phyloP scores from a whole-genome alignment of 2,113 vertebrate species.

The Sander lucioperca region DNA sequence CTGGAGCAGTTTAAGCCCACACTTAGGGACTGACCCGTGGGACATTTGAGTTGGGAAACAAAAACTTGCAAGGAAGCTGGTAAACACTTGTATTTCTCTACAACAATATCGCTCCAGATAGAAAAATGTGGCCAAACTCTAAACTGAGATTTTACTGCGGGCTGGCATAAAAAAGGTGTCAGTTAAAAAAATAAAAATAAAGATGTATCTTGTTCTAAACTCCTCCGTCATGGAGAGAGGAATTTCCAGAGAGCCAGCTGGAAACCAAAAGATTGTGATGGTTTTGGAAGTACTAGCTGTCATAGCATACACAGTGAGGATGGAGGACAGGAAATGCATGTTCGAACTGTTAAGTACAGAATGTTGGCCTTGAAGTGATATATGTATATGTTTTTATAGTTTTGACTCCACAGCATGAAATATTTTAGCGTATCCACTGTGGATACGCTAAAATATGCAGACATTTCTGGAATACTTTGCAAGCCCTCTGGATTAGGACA shows the following conservation, averaged over 20 bases:
- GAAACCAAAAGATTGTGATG: conserved; percentile 39
- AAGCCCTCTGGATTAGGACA: conserved; percentile 33
- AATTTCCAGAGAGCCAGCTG: conserved; percentile 33
- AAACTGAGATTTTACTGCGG: conserved; percentile 10
- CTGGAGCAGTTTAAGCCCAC: conserved; percentile 80
- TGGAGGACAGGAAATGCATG: conserved; percentile 29
- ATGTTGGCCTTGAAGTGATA: conserved; percentile 25
- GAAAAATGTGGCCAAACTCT: conserved; percentile 27
- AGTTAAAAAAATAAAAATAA: neutral
- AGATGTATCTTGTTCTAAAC: neutral
- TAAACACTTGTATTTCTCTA: conserved; percentile 63
- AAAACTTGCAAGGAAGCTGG: conserved; percentile 63
- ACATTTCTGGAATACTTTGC: conserved; percentile 41
- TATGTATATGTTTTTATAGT: conserved; percentile 42
- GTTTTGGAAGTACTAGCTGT: conserved; percentile 41
- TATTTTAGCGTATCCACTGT: conserved; percentile 23
- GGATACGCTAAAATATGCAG: conserved; percentile 14
- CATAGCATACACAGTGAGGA: neutral
- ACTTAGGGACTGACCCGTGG: conserved; percentile 68
- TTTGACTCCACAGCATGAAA: conserved; percentile 24
- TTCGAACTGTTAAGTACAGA: conserved; percentile 24
- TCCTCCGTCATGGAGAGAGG: conserved; percentile 1
- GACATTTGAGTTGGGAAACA: conserved; percentile 75
- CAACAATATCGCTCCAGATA: conserved; percentile 23
- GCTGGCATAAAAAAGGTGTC: conserved; percentile 29